phyloP scores from a whole-genome alignment of 2,888 invertebrate genomes.

The Xylota segnis region DNA sequence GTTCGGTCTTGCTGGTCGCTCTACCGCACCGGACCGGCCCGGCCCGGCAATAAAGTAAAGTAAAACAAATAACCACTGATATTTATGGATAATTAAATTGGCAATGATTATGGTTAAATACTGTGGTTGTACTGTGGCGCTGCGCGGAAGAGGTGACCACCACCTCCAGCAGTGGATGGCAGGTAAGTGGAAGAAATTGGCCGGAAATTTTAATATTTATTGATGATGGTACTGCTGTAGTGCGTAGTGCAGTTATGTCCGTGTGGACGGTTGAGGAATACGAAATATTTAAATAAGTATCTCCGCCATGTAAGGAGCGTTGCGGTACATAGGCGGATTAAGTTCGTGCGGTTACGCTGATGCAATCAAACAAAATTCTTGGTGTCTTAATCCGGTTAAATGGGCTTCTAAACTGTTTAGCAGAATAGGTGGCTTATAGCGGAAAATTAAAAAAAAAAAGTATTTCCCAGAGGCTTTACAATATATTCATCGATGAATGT shows the following conservation, averaged over 20 bases:
- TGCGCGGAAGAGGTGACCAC: neutral
- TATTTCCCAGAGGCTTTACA: no score
- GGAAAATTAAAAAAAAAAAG: neutral
- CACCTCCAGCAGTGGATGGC: neutral
- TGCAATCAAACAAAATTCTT: neutral
- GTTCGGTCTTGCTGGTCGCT: constrained; percentile 12
- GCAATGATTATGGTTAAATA: constrained; percentile 69
- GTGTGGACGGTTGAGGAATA: neutral
- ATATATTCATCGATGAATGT: no score
- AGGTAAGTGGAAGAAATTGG: constrained; percentile 50
- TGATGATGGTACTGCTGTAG: constrained; percentile 5
- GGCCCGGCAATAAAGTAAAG: constrained; percentile 62
- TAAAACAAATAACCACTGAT: constrained; percentile 71
- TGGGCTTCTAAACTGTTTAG: neutral
- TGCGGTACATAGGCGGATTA: neutral
- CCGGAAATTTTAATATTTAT: constrained; percentile 54
- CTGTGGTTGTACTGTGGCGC: constrained; percentile 21
- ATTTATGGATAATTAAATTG: constrained; percentile 75
- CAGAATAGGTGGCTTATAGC: neutral
- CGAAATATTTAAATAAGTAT: constrained; percentile 9
- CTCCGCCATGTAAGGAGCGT: neutral
- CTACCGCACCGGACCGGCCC: constrained; percentile 10
- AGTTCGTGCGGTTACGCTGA: neutral
- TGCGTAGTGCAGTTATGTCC: neutral
- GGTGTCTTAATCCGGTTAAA: neutral